phyloP scores from a whole-genome alignment of 2,888 invertebrate species.

The Eilema depressum region DNA sequence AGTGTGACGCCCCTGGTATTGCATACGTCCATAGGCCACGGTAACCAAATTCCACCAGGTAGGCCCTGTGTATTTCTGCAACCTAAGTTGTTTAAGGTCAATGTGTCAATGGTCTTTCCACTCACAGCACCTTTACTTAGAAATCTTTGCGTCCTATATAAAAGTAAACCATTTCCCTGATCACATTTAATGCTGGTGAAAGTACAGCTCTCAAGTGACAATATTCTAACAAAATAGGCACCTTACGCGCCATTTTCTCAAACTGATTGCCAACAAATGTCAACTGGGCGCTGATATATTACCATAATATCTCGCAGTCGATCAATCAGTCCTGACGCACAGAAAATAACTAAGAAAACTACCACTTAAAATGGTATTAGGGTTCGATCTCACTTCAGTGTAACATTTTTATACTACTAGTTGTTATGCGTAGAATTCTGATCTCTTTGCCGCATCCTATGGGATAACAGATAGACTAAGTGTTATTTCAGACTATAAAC shows the following conservation, averaged over 20 bases:
- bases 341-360: slow-evolving; percentile 35
- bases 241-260: slow-evolving; percentile 32
- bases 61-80: no score
- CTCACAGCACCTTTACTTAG: no score
- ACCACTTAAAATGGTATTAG: slow-evolving; percentile 15
- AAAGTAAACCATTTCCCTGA: neutral
- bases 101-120: no score
- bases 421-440: no score
- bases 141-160: neutral
- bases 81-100: no score
- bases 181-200: neutral
- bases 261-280: slow-evolving; percentile 43
- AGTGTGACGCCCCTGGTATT: no score
- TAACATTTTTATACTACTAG: neutral
- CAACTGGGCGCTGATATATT: slow-evolving; percentile 49
- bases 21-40: no score
- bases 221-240: slow-evolving; percentile 8
- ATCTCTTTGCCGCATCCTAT: no score
- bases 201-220: neutral
- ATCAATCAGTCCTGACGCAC: slow-evolving; percentile 54
- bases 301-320: slow-evolving; percentile 46
- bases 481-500: no score
- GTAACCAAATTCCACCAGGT: no score
- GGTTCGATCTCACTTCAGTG: neutral
- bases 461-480: no score